Conservation (phyloP, 2,113 vertebrate genomes). For the Macaca mulatta region DNA sequence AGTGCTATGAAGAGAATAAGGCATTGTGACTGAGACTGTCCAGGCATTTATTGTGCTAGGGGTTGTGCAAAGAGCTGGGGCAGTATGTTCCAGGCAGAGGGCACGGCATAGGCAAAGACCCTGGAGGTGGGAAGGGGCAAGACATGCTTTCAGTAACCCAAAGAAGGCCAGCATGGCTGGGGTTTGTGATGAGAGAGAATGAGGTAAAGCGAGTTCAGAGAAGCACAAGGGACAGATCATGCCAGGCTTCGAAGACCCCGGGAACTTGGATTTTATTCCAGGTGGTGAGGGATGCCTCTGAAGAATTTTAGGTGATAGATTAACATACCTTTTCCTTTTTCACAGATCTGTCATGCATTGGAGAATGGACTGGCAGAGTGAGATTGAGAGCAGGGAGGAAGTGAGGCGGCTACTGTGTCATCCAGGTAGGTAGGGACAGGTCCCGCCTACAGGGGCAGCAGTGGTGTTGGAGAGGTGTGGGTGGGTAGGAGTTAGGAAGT, state of each 20-base stretch:
- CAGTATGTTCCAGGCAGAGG: background rate
- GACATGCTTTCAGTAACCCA: background rate
- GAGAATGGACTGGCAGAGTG: background rate
- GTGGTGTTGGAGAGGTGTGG: background rate
- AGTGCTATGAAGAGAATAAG: background rate
- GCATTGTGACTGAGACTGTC: background rate
- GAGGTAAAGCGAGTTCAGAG: background rate
- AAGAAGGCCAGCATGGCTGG: background rate
- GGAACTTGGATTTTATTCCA: background rate
- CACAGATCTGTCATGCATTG: background rate
- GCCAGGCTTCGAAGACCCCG: background rate
- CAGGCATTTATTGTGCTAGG: background rate
- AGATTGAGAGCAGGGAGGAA: background rate
- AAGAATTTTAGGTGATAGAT: background rate
- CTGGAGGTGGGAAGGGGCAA: background rate
- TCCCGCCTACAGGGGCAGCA: background rate
- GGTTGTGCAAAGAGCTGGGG: background rate
- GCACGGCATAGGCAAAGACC: background rate
- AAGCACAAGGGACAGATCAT: background rate
- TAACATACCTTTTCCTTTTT: background rate
- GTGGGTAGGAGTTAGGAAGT: background rate
- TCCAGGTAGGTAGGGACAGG: background rate
- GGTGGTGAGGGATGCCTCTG: background rate
- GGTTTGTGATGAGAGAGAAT: too few relatives aligned
- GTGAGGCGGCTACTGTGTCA: background rate